These are phyloP conservation scores for Entomobrya proxima DNA, from an alignment of 2,888 invertebrate species.

Conservation along the genomic window DNA sequence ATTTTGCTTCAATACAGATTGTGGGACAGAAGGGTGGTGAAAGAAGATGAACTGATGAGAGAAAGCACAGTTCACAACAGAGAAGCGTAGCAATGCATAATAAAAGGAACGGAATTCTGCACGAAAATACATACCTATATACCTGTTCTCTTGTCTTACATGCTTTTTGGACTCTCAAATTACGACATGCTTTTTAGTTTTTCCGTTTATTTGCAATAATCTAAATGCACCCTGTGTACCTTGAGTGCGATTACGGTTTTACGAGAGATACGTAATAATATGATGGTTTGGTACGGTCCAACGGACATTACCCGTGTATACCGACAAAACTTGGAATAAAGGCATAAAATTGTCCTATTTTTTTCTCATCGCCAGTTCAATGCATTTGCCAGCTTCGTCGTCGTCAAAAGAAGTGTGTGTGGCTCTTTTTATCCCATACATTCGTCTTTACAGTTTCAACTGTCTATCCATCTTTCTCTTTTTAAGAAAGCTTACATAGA, in stretches of 20 bases:
- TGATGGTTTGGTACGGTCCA: background rate
- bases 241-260: conserved; percentile 33
- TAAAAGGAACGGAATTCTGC: conserved; percentile 29
- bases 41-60: background rate
- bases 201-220: conserved; percentile 34
- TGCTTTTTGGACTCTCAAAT: conserved; percentile 9
- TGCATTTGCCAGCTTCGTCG: background rate
- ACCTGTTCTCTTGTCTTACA: background rate
- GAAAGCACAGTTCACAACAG: background rate
- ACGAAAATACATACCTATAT: conserved; percentile 23
- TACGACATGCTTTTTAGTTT: conserved; percentile 30
- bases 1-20: background rate
- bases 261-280: background rate
- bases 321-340: background rate
- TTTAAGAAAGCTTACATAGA: background rate
- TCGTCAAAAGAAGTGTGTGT: background rate
- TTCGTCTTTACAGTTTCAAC: background rate
- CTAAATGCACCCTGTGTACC: conserved; percentile 1
- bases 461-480: conserved; percentile 6
- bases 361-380: conserved; percentile 3
- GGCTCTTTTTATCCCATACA: background rate
- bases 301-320: background rate
- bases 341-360: conserved; percentile 16
- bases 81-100: conserved; percentile 11
- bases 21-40: background rate